Percentiles rank a stretch among this genome's conserved stretches.
These are phyloP conservation scores for Calephelis nemesis DNA, from an alignment of 1,140 invertebrate species.

Conservation along the genomic window DNA sequence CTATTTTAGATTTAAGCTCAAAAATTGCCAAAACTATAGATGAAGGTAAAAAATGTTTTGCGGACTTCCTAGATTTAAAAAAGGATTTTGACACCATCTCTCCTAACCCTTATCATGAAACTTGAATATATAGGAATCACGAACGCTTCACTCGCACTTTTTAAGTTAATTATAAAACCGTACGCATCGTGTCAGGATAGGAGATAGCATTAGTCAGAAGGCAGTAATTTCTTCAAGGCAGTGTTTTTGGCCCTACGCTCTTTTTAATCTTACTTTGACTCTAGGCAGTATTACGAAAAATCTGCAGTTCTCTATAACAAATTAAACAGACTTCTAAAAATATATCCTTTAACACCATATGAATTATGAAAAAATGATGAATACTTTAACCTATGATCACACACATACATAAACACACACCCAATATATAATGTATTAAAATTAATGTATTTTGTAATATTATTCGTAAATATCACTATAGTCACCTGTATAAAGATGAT, in stretches of 20 bases:
- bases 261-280: not conserved
- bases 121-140: slow-evolving; percentile 19
- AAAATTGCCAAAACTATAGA: not conserved
- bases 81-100: slow-evolving; percentile 18
- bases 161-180: slow-evolving; percentile 8
- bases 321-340: too few species aligned
- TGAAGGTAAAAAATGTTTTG: not conserved
- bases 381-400: too few species aligned
- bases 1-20: not conserved
- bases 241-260: slow-evolving; percentile 17
- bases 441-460: too few species aligned
- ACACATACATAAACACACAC: too few species aligned
- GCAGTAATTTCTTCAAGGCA: slow-evolving; percentile 4
- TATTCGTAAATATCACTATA: too few species aligned
- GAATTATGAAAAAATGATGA: too few species aligned
- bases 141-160: slow-evolving; percentile 10
- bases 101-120: slow-evolving; percentile 16
- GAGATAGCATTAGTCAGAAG: slow-evolving; percentile 1
- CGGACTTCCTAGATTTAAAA: not conserved
- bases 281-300: too few species aligned
- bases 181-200: slow-evolving; percentile 15
- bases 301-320: too few species aligned
- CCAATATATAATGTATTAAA: too few species aligned
- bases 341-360: too few species aligned
- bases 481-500: too few species aligned